These are phyloP conservation scores for Slavum lentiscoides DNA, from an alignment of 2,888 invertebrate species.

Conservation along the genomic window DNA sequence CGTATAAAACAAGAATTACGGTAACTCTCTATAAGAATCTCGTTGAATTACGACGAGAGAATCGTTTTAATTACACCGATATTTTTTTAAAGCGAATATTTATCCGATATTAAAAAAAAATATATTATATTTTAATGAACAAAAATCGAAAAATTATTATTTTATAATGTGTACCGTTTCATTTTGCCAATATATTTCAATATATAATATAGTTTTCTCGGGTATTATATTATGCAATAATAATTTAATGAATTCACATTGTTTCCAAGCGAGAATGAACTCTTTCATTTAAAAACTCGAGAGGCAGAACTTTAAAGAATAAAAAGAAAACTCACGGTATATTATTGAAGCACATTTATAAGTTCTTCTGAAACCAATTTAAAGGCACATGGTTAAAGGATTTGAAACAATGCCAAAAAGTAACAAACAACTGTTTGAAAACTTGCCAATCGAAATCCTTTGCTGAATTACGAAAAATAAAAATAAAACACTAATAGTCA, in stretches of 20 bases:
- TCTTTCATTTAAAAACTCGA: not conserved
- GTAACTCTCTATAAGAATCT: too few species aligned
- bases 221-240: not conserved
- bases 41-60: too few species aligned
- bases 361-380: conserved; percentile 30
- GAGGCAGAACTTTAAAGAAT: not conserved
- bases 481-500: not conserved
- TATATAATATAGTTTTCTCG: not conserved
- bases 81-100: too few species aligned
- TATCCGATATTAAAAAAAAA: too few species aligned
- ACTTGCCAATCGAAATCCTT: conserved; percentile 46
- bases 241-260: not conserved
- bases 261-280: not conserved
- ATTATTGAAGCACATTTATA: conserved; percentile 6
- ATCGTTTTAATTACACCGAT: too few species aligned
- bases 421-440: conserved; percentile 32
- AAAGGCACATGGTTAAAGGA: not conserved
- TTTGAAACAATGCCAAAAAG: conserved; percentile 20
- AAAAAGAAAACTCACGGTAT: not conserved
- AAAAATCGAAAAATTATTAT: too few species aligned
- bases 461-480: conserved; percentile 1
- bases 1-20: too few species aligned
- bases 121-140: too few species aligned
- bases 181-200: not conserved
- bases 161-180: not conserved